Percentiles rank a stretch among this genome's conserved stretches.
Conservation (phyloP, 2,113 vertebrate genomes). For the Mirounga angustirostris region DNA sequence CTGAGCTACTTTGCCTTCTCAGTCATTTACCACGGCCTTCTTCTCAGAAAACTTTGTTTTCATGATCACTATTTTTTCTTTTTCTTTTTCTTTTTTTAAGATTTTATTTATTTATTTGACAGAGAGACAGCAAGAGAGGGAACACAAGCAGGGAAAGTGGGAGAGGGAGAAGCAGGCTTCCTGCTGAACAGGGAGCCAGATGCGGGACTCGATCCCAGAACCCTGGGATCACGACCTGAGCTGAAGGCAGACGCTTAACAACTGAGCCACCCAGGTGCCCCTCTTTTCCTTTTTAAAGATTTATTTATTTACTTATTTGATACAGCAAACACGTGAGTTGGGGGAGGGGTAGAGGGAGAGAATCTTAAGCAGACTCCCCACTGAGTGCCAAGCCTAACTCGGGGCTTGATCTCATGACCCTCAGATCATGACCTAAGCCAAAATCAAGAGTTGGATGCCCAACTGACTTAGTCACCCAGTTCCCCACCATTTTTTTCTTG, state of each 20-base stretch:
- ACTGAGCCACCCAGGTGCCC: too few relatives aligned
- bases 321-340: background rate
- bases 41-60: slow-evolving; percentile 31
- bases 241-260: too few relatives aligned
- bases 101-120: background rate
- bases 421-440: background rate
- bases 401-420: background rate
- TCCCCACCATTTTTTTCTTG: background rate
- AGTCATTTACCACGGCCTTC: background rate
- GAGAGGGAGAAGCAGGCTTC: too few relatives aligned
- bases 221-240: too few relatives aligned
- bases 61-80: background rate
- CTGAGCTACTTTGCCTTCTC: background rate
- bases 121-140: too few relatives aligned
- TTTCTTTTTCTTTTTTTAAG: background rate
- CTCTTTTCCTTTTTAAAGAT: background rate
- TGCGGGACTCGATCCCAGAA: too few relatives aligned
- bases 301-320: background rate
- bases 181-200: too few relatives aligned
- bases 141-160: too few relatives aligned
- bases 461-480: background rate
- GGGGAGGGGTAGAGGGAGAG: background rate
- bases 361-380: background rate
- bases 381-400: background rate
- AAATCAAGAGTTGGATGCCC: background rate